These are phyloP conservation scores for Patella caerulea DNA, from an alignment of 2,888 invertebrate species.

Conservation along the genomic window DNA sequence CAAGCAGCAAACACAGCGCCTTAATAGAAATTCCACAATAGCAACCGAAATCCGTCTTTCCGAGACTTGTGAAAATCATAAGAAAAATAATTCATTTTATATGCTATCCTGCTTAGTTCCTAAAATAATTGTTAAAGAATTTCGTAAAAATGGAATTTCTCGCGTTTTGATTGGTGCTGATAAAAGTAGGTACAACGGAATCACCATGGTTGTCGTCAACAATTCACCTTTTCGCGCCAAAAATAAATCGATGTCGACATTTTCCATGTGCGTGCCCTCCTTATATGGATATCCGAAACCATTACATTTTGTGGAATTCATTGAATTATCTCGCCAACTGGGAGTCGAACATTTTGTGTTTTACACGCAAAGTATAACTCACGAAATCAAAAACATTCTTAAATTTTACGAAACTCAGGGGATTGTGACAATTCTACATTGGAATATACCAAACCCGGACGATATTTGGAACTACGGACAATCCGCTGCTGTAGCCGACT, in stretches of 20 bases:
- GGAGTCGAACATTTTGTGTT: constrained; percentile 43
- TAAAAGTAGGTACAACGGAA: background rate
- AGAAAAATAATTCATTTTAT: constrained; percentile 19
- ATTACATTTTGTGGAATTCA: constrained; percentile 41
- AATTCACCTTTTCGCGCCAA: background rate
- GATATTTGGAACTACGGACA: constrained; percentile 45
- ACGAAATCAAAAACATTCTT: constrained; percentile 25
- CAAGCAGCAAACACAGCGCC: background rate
- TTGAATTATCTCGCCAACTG: constrained; percentile 39
- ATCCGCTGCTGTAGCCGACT: constrained; percentile 42
- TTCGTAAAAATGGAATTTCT: background rate
- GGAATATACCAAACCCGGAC: constrained; percentile 36
- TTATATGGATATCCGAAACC: constrained; percentile 34
- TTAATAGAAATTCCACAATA: background rate
- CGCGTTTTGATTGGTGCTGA: constrained; percentile 16
- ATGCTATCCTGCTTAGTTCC: constrained; percentile 30
- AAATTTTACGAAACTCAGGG: constrained; percentile 29
- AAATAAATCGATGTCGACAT: background rate
- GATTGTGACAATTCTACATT: constrained; percentile 33
- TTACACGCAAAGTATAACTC: constrained; percentile 29
- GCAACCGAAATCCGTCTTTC: constrained; percentile 21
- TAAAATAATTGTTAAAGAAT: constrained; percentile 4
- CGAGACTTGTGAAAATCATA: constrained; percentile 34
- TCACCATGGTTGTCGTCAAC: constrained; percentile 5
- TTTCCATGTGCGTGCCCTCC: constrained; percentile 47